Evolutionary conservation across 2,113 vertebrate genomes (phyloP).

Genomic region (Anhinga anhinga): DNA sequence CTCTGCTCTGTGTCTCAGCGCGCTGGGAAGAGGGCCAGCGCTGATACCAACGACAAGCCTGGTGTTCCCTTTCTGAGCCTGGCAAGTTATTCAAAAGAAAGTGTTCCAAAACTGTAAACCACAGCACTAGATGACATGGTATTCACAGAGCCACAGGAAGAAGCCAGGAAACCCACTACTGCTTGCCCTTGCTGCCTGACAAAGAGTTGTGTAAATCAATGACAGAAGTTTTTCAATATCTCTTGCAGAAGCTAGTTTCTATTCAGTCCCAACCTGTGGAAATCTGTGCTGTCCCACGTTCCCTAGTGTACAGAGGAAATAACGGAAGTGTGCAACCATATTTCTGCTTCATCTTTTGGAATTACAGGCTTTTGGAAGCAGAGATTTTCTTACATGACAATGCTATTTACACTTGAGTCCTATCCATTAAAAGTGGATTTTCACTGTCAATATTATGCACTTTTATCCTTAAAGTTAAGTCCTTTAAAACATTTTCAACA

Average conservation of each 20-base stretch:
- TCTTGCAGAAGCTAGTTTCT: not conserved
- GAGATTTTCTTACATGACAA: fast-evolving
- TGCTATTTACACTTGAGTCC: not conserved
- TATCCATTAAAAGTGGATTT: not conserved
- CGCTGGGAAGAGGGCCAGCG: too few relatives aligned
- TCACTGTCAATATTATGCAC: not conserved
- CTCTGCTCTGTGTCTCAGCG: fast-evolving
- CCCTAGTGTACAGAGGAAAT: not conserved
- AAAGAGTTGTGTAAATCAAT: not conserved
- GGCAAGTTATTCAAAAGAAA: fast-evolving
- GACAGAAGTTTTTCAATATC: not conserved
- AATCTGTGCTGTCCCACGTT: not conserved
- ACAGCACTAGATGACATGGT: fast-evolving
- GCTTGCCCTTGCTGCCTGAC: too few relatives aligned
- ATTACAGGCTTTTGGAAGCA: not conserved
- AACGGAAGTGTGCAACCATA: fast-evolving
- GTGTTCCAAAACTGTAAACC: not conserved
- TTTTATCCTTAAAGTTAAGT: not conserved
- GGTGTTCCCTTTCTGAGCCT: not conserved
- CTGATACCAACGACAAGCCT: too few relatives aligned
- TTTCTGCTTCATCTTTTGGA: not conserved
- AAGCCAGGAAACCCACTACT: not conserved
- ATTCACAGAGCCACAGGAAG: too few relatives aligned
- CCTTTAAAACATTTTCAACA: not conserved
- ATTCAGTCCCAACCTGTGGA: not conserved